These are phyloP conservation scores for Epicampocera succincta DNA, from an alignment of 2,888 invertebrate species.

Conservation along the genomic window DNA sequence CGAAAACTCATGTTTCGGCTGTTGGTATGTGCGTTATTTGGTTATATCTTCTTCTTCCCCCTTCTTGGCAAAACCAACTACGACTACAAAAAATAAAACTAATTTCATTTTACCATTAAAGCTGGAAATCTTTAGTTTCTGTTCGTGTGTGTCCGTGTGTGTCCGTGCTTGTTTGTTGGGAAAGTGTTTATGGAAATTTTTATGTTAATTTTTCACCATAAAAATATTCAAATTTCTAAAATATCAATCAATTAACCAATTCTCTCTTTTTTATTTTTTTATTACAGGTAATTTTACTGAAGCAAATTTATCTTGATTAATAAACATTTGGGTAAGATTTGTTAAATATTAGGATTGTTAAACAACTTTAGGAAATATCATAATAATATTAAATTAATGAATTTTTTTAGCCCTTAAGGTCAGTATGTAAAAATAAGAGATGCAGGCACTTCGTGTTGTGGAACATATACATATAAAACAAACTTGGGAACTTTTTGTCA, in stretches of 20 bases:
- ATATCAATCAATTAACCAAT: constrained; percentile 7
- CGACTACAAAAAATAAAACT: background rate
- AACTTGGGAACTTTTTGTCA: too few relatives aligned
- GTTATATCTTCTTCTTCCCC: background rate
- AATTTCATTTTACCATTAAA: constrained; percentile 20
- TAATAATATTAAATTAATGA: too few relatives aligned
- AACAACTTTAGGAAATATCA: background rate
- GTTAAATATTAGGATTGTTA: background rate
- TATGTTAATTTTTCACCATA: background rate
- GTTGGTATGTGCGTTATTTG: background rate
- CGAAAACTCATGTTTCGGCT: constrained; percentile 32
- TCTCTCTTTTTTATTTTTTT: constrained; percentile 7
- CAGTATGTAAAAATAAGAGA: too few relatives aligned
- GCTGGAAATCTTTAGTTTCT: constrained; percentile 11
- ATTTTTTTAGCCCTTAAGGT: too few relatives aligned
- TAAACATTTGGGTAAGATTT: constrained; percentile 28
- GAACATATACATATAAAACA: too few relatives aligned
- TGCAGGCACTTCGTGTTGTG: too few relatives aligned
- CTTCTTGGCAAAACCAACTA: background rate
- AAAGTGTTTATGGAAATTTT: constrained; percentile 2
- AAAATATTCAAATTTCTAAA: background rate
- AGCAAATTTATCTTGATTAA: background rate
- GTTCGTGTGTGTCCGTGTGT: background rate
- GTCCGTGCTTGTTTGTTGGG: background rate
- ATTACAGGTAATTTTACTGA: constrained; percentile 34